Percentiles rank a stretch among this genome's conserved stretches.
phyloP scores from a whole-genome alignment of 2,797 vertebrate genomes.

The Coracias cyanogaster region DNA sequence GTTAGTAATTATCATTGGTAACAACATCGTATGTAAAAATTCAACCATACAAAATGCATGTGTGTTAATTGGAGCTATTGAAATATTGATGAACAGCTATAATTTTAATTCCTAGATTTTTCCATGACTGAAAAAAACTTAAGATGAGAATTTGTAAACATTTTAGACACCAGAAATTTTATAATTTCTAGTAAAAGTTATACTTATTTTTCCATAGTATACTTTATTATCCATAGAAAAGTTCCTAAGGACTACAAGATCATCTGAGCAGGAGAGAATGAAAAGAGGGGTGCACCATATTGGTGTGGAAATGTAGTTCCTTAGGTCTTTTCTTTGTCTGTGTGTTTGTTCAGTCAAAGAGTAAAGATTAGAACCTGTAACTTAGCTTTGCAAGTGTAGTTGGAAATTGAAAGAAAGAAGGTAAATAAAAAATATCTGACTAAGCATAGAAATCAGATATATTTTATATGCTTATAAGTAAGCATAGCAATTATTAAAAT shows the following conservation, averaged over 20 bases:
- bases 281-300: neutral
- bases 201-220: neutral
- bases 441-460: neutral
- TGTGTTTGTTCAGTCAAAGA: neutral
- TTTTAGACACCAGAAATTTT: neutral
- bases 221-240: neutral
- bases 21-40: neutral
- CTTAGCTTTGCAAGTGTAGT: neutral
- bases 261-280: neutral
- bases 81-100: neutral
- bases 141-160: neutral
- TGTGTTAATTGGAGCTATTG: neutral
- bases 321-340: neutral
- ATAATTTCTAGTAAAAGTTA: neutral
- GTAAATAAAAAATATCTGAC: neutral
- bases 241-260: neutral
- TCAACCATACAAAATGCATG: neutral
- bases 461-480: neutral
- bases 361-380: neutral
- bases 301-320: neutral
- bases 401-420: neutral
- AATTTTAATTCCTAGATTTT: neutral
- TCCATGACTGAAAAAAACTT: neutral
- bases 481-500: neutral
- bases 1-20: neutral